Conservation (phyloP, 1,140 invertebrate species). For the Tetramorium alpestre region DNA sequence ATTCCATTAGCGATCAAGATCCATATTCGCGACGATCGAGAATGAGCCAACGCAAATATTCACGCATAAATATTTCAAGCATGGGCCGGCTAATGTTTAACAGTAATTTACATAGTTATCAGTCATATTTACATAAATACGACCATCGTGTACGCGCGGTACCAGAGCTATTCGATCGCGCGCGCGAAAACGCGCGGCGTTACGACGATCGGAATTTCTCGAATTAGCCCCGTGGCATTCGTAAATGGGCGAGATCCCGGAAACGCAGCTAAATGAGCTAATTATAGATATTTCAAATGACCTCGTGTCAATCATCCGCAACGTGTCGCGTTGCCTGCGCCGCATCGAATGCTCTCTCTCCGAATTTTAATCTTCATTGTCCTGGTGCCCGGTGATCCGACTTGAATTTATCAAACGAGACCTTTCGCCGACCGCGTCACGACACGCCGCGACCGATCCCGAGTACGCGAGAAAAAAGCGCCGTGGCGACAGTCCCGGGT, state of each 20-base stretch:
- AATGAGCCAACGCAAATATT: background rate
- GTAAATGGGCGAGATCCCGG: background rate
- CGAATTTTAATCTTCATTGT: slow-evolving; percentile 58
- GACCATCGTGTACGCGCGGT: background rate
- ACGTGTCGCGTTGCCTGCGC: background rate
- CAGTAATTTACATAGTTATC: slow-evolving; percentile 1
- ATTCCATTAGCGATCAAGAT: background rate
- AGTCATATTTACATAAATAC: slow-evolving; percentile 18
- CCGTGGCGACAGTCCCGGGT: slow-evolving; percentile 83
- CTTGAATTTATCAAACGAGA: slow-evolving; percentile 70
- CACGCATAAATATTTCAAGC: background rate
- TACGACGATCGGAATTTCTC: background rate
- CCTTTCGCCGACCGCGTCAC: slow-evolving; percentile 75
- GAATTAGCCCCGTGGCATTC: background rate
- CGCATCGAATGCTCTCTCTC: background rate
- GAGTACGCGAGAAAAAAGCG: slow-evolving; percentile 75
- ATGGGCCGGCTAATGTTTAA: background rate
- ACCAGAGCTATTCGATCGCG: background rate
- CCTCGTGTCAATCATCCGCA: background rate
- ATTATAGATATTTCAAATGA: slow-evolving; percentile 23
- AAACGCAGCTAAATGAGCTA: slow-evolving; percentile 14
- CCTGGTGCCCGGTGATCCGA: slow-evolving; percentile 40
- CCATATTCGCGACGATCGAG: background rate
- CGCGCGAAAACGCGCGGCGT: background rate
- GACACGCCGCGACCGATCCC: slow-evolving; percentile 78